phyloP scores from a whole-genome alignment of 2,888 invertebrate species.

The Sclerodermus sp. region DNA sequence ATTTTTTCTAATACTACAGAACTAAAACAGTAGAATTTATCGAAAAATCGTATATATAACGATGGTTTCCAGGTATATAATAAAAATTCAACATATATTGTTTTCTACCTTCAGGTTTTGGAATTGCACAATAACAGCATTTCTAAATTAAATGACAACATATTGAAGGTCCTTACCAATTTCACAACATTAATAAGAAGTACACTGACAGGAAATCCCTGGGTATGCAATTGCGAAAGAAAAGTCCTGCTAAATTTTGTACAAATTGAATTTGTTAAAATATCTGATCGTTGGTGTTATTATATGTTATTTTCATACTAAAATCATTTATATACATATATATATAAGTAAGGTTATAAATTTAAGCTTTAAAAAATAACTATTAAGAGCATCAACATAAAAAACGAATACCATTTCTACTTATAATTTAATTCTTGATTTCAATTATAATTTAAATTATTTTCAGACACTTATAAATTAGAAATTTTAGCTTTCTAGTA shows the following conservation, averaged over 20 bases:
- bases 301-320: no score
- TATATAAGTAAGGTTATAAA: no score
- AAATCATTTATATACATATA: conserved; percentile 29
- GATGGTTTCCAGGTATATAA: background rate
- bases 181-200: conserved; percentile 58
- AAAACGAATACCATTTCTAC: no score
- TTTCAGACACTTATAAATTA: no score
- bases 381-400: no score
- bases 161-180: conserved; percentile 57
- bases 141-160: conserved; percentile 55
- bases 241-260: conserved; percentile 64
- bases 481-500: no score
- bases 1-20: conserved; percentile 64
- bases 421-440: no score
- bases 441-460: no score
- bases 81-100: background rate
- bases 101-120: conserved; percentile 49
- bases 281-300: conserved; percentile 23
- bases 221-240: conserved; percentile 70
- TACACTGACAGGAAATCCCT: conserved; percentile 68
- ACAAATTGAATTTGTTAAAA: conserved; percentile 53
- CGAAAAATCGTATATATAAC: no score
- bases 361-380: no score
- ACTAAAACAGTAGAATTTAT: conserved; percentile 65
- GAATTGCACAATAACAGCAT: conserved; percentile 65